phyloP scores from a whole-genome alignment of 2,797 vertebrate genomes.

The Pelobates cultripes region DNA sequence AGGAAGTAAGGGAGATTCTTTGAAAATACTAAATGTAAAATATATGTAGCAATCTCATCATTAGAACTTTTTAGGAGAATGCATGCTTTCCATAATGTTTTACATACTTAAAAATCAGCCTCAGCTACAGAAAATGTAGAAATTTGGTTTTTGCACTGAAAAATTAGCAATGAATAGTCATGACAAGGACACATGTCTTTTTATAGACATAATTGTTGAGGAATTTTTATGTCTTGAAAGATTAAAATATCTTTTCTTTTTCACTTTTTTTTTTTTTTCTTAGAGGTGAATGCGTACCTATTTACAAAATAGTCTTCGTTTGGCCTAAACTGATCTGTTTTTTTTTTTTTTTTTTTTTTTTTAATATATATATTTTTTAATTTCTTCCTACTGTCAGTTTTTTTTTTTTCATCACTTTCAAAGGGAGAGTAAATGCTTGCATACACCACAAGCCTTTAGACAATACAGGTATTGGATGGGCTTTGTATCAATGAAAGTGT shows the following conservation, averaged over 20 bases:
- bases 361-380: too few relatives aligned
- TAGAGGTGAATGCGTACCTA: conserved; percentile 53
- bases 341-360: conserved; percentile 20
- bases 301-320: not conserved
- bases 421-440: conserved; percentile 4
- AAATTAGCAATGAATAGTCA: conserved; percentile 75
- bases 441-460: conserved; percentile 47
- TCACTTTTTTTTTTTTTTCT: conserved; percentile 54
- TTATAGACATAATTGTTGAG: conserved; percentile 68
- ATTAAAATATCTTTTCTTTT: conserved; percentile 63
- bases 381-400: too few relatives aligned
- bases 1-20: conserved; percentile 88
- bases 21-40: conserved; percentile 82
- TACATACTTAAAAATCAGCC: conserved; percentile 76
- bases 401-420: not conserved
- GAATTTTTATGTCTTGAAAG: conserved; percentile 70
- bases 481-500: conserved; percentile 56
- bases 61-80: conserved; percentile 82
- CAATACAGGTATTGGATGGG: conserved; percentile 61
- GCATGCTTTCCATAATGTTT: conserved; percentile 84
- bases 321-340: not conserved
- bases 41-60: conserved; percentile 81
- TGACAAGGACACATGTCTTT: conserved; percentile 71
- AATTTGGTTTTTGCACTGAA: conserved; percentile 79
- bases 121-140: conserved; percentile 73